Evolutionary conservation across 2,113 vertebrate genomes (phyloP), one percentile per base, ranked within the genome.

Genomic region (Acrocephalus kingi): DNA sequence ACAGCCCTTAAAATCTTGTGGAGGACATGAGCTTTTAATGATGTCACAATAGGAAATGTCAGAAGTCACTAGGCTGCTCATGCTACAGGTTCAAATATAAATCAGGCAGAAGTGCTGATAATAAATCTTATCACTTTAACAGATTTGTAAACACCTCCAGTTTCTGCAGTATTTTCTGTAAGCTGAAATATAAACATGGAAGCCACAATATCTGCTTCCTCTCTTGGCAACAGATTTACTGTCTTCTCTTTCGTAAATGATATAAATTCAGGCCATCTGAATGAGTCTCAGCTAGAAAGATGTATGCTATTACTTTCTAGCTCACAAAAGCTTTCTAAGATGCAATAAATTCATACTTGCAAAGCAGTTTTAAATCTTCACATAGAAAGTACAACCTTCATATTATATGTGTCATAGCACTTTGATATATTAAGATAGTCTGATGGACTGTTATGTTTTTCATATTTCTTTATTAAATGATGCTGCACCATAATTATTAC

Each of bases 341-440:
- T 7, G 25, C 74, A 82, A 87, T 73, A 94, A 93, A 95, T 93
- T 91, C 30, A 10, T 84, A 82, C 80, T 92, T 72, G 30, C 15
- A 84, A 93, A 97, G 63, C 43, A 64, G 72, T 87, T 87, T 93
- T 25, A 89, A 84, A 91, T 82, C 59, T 82, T 91, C 61, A 59
- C 15, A 22, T 41, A 31, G 35, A 51, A 92, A 84, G 21, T 72
- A 84, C 43, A 81, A 51, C n/a, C 16, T 9, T 78, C 31, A 0
- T 37, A 61, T 78, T 93, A 43, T 25, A 61, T 25, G 33, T 67
- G 30, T 72, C 30, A 14, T 37, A 78, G 69, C 45, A 72, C 19
- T 87, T 37, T 45, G 67, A 89, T 82, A 66, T 62, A 80, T 86
- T 84, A 84, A 81, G 64, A 56, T 59, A 90, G 35, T 55, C 35